Conservation (phyloP, 2,888 invertebrate species). For the Latrodectus hesperus region DNA sequence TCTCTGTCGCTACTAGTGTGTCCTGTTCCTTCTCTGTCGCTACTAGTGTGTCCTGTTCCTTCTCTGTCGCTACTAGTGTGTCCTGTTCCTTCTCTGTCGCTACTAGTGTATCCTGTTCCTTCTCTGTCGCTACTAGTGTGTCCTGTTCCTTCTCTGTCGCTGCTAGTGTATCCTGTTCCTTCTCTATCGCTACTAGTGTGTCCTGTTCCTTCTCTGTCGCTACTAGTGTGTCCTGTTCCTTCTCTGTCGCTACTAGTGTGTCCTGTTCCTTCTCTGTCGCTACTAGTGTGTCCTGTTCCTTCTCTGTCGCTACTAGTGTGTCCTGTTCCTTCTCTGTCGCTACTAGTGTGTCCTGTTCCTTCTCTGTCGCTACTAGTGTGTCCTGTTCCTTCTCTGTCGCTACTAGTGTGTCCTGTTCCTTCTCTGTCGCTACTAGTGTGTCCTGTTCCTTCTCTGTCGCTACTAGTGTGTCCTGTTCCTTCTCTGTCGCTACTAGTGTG, state of each 20-base stretch:
- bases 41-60: conserved; percentile 7
- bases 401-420: neutral
- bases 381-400: neutral
- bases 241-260: neutral
- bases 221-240: neutral
- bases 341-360: neutral
- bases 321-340: neutral
- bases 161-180: neutral
- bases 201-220: neutral
- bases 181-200: neutral
- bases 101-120: neutral
- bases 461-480: neutral
- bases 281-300: neutral
- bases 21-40: neutral
- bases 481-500: neutral
- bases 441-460: neutral
- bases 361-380: neutral
- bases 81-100: neutral
- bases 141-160: neutral
- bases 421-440: neutral
- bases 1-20: neutral
- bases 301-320: neutral
- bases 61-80: neutral
- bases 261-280: neutral
- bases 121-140: neutral